Evolutionary conservation across 2,888 invertebrate genomes (phyloP).

Genomic region (Invenusta paracnida): DNA sequence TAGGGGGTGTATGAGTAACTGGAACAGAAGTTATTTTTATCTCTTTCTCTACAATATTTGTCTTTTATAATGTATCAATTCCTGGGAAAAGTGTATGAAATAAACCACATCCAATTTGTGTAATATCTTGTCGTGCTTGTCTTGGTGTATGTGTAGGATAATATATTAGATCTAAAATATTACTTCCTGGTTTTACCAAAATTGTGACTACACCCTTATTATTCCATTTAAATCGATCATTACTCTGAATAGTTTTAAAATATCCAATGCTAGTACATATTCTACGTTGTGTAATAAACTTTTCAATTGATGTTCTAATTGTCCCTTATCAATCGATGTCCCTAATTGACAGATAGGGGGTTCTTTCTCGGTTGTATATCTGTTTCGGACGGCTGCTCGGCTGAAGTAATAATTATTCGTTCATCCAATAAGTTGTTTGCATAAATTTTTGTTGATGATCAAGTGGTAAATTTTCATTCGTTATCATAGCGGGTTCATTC

Average conservation of each 20-base stretch:
- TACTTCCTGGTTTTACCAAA: background rate
- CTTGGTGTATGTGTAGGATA: background rate
- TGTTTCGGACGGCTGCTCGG: background rate
- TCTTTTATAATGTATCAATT: background rate
- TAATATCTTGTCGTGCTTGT: background rate
- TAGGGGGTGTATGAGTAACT: background rate
- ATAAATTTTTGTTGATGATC: background rate
- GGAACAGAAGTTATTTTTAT: background rate
- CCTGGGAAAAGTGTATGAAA: background rate
- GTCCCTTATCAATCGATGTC: too few relatives aligned
- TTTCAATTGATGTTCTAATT: background rate
- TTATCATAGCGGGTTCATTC: too few relatives aligned
- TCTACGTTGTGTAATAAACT: background rate
- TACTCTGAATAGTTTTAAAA: background rate
- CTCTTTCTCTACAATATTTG: background rate
- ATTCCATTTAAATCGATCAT: background rate
- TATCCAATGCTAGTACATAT: background rate
- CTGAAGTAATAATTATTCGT: background rate
- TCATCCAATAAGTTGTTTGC: background rate
- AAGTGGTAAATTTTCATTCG: background rate
- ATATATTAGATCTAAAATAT: background rate
- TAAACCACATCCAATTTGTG: background rate
- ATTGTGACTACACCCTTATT: background rate
- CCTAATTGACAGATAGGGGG: background rate
- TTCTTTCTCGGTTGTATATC: background rate